Evolutionary conservation across 1,140 invertebrate genomes (phyloP), one percentile per base, ranked within the genome.

Genomic region (Monochamus saltuarius): DNA sequence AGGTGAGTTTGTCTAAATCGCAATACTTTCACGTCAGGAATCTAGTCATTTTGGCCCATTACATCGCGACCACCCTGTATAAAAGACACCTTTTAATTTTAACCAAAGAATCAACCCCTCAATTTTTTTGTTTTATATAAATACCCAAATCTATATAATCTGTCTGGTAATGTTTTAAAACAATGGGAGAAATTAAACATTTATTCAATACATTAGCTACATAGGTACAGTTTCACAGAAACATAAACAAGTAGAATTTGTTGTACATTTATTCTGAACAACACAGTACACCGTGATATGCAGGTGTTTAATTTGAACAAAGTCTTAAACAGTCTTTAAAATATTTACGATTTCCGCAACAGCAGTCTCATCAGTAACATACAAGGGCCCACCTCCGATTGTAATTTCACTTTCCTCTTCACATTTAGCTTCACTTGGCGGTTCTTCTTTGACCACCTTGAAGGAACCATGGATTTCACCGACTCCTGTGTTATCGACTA

Each of bases 391-490:
- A 2, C 63, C 62, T 17, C 61, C 62, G 10, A 75, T 42, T 35
- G 42, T 47, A 51, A 68, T 49, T 46, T 71, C 67, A 7, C 45
- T 59, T 14, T 61, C 56, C 38, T 72, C 60, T 14, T 68, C 61
- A n/a, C 52, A 38, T 34, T 56, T 49, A 7, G 19, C 11, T 6
- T 66, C 56, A 1, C 22, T 54, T 34, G 66, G 64, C 8, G 50
- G 17, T 36, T 54, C 39, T 13, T 72, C 69, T 17, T 73, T 73
- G 37, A 70, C 43, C 54, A 72, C 78, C 59, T 82, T 81, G 3
- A 88, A 90, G 0, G 90, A 91, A 6, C 84, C 85, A 72, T 94
- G 91, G 71, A 90, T 88, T 73, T 93, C 90, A 17, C 70, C 78
- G 0, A 85, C 87, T 13, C 81, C 81, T 7, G 85, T 85, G 36